A percentile compares a stretch with the other conserved stretches of the same genome.
Conservation (phyloP, 2,888 invertebrate genomes). For the Octodonta nipae region DNA sequence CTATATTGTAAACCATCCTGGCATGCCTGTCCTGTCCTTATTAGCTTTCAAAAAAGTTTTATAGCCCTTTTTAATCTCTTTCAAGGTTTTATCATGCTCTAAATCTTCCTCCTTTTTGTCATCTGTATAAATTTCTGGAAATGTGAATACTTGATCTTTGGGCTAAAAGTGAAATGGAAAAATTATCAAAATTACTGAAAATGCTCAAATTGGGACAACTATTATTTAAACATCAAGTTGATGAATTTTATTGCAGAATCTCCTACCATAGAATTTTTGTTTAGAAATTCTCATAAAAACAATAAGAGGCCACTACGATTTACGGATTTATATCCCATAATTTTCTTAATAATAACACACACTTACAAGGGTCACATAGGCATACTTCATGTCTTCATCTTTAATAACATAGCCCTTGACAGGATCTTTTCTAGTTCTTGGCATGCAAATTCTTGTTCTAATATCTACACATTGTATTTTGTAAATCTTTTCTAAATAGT, state of each 20-base stretch:
- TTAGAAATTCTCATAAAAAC: background rate
- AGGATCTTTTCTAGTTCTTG: constrained; percentile 49
- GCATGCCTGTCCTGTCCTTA: constrained; percentile 55
- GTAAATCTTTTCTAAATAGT: constrained; percentile 93
- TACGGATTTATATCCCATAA: constrained; percentile 6
- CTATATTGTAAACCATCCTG: constrained; percentile 67
- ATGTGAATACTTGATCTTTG: constrained; percentile 56
- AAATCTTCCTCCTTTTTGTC: constrained; percentile 37
- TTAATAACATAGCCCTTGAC: constrained; percentile 57
- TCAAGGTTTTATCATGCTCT: constrained; percentile 47
- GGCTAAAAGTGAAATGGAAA: too few relatives aligned
- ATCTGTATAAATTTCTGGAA: constrained; percentile 57
- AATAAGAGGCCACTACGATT: too few relatives aligned
- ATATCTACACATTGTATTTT: constrained; percentile 68
- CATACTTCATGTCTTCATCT: constrained; percentile 70
- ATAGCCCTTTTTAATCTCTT: constrained; percentile 48
- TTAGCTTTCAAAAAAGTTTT: constrained; percentile 48
- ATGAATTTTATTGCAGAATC: too few relatives aligned
- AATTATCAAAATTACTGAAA: too few relatives aligned
- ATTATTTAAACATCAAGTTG: too few relatives aligned
- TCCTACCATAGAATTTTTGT: too few relatives aligned
- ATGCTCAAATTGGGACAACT: too few relatives aligned
- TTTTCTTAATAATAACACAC: constrained; percentile 3
- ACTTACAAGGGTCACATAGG: constrained; percentile 66
- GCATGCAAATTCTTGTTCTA: constrained; percentile 58